Evolutionary conservation across 1,140 invertebrate species (phyloP), one percentile per base, ranked within the genome.

Genomic region (Venturia canescens): DNA sequence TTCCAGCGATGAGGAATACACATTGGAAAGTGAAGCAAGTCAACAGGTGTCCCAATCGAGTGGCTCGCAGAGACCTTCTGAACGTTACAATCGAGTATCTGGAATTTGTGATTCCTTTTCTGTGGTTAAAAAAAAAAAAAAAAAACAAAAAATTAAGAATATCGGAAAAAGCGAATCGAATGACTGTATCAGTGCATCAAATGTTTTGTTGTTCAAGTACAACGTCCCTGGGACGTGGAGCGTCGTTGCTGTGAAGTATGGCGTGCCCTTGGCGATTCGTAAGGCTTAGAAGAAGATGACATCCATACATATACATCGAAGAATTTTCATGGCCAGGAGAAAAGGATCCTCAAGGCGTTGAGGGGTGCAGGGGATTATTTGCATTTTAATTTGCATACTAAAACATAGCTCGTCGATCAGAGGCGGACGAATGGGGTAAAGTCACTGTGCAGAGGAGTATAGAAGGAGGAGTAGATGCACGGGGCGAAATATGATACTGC

Each of bases 331-430:
- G 18, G 23, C 15, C 4, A 69, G 57, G 26, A 60, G 1, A 60
- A 67, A 67, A 29, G 81, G 81, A 21, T 72, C 76, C 48, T 66
- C 3, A 23, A 23, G 74, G 48, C 44, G 53, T 15, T 38, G 29
- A 57, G 69, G 48, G 53, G 76, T 26, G 67, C 48, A 57, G 60
- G 70, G 83, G 81, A 82, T 84, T 87, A 90, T 90, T 89, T 88
- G 87, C 89, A 91, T 89, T 90, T 90, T 89, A 90, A 90, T 91
- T 90, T 89, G 87, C 89, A 91, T 91, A 91, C 89, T 89, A 89
- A 90, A 91, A 87, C 85, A 85, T 85, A 82, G 72, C 82, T 89
- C 81, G 85, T 85, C 87, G 83, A 89, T 89, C 87, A 83, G 82
- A 63, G 83, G 80, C 82, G 71, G 57, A 80, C 70, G 84, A 60